Evolutionary conservation across 1,140 invertebrate genomes (phyloP), one percentile per base, ranked within the genome.

Genomic region (Papilio dardanus): DNA sequence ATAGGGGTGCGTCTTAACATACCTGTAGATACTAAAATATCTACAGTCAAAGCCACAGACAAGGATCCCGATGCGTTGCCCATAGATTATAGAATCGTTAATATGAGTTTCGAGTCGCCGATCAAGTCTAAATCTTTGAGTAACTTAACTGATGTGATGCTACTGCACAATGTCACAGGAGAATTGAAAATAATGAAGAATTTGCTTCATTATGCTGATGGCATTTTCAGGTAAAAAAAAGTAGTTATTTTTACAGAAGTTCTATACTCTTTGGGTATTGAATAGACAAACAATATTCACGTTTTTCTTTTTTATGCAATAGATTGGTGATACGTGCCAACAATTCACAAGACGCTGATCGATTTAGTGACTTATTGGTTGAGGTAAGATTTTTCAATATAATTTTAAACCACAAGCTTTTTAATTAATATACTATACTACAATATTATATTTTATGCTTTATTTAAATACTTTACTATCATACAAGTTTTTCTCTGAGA

Each of bases 1-100:
- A 88, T 97, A 1, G 96, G 96, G 3, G 96, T 97, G 0, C 93
- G 96, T 24, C 91, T 97, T 0, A 97, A 97, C 84, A 96, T 97
- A 0, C 96, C 96, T 1, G 94, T 97, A 16, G 96, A 97, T 74
- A 96, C 96, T 0, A 93, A 95, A 62, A 92, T 97, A 6, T 94
- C 96, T 0, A 95, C 94, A 0, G 80, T 97, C 0, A 94, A 95
- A 75, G 97, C 97, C 1, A 92, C 82, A 1, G 97, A 97, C 83
- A 90, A 93, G 0, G 97, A 97, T 84, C 94, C 95, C 0, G 95
- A 95, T 46, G 95, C 96, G 2, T 82, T 94, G 2, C 95, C 95
- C 0, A 95, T 97, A 4, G 89, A 93, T 1, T 97, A 96, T 67
- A 91, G 92, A 6, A 95, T 97, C 65, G 94, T 95, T 2, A 95